A percentile compares a stretch with the other conserved stretches of the same genome.
These are phyloP conservation scores for Anadara kagoshimensis DNA, from an alignment of 1,140 invertebrate species.

Conservation along the genomic window DNA sequence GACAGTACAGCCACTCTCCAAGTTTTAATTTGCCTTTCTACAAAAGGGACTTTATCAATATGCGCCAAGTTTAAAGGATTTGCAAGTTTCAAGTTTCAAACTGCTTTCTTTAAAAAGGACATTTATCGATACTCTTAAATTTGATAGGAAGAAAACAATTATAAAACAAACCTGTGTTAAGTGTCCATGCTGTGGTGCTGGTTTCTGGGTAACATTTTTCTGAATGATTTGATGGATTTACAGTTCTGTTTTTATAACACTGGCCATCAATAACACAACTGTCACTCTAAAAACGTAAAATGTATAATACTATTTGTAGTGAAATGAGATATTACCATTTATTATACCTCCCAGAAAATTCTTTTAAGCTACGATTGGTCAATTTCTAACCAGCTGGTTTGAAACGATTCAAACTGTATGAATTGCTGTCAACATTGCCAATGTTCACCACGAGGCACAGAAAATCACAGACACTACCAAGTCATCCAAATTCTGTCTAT, in stretches of 20 bases:
- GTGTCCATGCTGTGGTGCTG: too few species aligned
- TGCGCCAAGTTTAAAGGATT: too few species aligned
- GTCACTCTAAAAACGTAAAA: conserved; percentile 40
- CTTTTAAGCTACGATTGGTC: background rate
- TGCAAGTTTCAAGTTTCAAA: too few species aligned
- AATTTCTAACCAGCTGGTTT: background rate
- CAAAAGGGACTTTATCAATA: too few species aligned
- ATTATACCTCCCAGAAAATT: background rate
- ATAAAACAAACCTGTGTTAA: too few species aligned
- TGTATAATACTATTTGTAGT: background rate
- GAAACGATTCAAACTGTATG: background rate
- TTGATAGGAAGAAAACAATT: too few species aligned
- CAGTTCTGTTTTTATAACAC: conserved; percentile 47
- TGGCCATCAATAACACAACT: conserved; percentile 56
- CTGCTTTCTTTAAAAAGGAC: too few species aligned
- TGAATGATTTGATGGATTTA: conserved; percentile 47
- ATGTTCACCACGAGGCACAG: background rate
- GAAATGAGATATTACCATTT: background rate
- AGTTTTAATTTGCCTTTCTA: too few species aligned
- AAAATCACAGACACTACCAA: too few species aligned
- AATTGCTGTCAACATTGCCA: background rate
- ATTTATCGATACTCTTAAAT: too few species aligned
- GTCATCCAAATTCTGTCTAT: too few species aligned
- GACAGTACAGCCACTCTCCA: too few species aligned
- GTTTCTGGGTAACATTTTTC: conserved; percentile 15